Percentiles rank a stretch among this genome's conserved stretches.
Evolutionary conservation across 2,113 vertebrate species (phyloP).

Genomic region (Cyphomyrus plagiostoma): DNA sequence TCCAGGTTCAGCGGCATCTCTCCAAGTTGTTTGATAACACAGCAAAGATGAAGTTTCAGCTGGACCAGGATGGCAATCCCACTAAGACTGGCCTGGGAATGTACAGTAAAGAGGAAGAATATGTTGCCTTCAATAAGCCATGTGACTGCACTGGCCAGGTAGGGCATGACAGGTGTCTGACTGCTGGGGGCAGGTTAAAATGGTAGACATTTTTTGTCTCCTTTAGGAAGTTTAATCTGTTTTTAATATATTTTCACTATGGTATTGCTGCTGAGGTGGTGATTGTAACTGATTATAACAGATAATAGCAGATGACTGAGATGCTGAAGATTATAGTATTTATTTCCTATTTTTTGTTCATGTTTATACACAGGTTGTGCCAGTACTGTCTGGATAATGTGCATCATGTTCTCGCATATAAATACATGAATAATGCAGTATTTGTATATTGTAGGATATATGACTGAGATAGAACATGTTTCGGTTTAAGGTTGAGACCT

Average conservation of each 20-base stretch:
- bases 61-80: conserved; percentile 56
- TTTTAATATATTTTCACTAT: background rate
- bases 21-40: conserved; percentile 92
- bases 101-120: conserved; percentile 92
- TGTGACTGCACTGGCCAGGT: conserved; percentile 93
- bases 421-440: background rate
- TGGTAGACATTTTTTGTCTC: background rate
- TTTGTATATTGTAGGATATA: background rate
- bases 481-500: conserved; percentile 75
- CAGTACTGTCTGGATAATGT: background rate
- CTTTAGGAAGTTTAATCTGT: background rate
- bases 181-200: background rate
- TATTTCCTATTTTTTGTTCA: background rate
- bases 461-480: background rate
- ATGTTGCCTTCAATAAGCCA: conserved; percentile 72
- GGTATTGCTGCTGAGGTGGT: background rate
- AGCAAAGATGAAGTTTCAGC: conserved; percentile 75
- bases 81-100: conserved; percentile 76
- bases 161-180: background rate
- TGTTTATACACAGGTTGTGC: background rate
- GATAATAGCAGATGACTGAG: background rate
- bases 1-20: conserved; percentile 84
- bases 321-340: background rate
- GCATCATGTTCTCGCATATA: background rate
- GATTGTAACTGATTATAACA: background rate